Conservation (phyloP, 2,888 invertebrate genomes). For the Conomelus anceps region DNA sequence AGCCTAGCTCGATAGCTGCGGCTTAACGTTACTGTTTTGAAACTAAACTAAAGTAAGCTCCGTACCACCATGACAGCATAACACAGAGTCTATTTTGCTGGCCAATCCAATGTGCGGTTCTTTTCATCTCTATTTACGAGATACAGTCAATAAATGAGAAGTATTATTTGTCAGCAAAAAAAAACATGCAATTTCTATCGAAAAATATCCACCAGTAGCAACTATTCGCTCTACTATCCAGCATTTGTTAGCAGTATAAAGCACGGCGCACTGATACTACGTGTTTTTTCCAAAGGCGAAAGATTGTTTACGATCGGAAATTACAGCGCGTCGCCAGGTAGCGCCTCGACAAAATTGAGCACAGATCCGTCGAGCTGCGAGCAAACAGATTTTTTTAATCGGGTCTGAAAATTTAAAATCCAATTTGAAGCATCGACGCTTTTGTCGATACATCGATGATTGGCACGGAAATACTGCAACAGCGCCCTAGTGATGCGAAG, state of each 20-base stretch:
- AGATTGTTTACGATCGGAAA: background rate
- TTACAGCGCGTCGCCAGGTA: background rate
- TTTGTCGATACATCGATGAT: background rate
- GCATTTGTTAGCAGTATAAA: background rate
- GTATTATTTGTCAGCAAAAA: no score
- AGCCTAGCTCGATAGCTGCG: no score
- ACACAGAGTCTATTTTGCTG: no score
- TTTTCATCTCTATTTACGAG: no score
- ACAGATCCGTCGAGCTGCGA: background rate
- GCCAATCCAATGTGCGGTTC: no score
- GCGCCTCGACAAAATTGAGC: background rate
- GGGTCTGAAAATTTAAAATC: background rate
- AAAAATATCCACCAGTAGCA: no score
- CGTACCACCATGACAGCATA: no score
- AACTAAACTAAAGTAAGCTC: no score
- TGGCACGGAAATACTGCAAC: background rate
- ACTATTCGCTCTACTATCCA: background rate
- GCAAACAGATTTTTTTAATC: background rate
- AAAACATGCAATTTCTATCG: background rate
- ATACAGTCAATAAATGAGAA: no score
- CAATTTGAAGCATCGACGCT: background rate
- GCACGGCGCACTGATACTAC: no score
- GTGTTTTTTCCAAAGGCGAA: background rate
- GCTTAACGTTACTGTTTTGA: no score
- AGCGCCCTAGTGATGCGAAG: background rate